Evolutionary conservation across 2,888 invertebrate species (phyloP).

Genomic region (Acronicta alni): DNA sequence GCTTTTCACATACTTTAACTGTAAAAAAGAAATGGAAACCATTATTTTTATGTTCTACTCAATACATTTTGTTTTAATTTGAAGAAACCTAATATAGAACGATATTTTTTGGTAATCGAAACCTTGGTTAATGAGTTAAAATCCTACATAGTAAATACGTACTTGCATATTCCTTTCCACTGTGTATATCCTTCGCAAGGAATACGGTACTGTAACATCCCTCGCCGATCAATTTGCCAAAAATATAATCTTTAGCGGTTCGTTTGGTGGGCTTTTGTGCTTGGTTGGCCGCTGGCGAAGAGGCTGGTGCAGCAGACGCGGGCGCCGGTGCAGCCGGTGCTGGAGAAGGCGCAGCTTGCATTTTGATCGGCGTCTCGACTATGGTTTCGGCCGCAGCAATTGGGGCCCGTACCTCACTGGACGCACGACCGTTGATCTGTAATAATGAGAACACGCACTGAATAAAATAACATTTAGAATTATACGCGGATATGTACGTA

Average conservation of each 20-base stretch:
- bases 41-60: slow-evolving; percentile 18
- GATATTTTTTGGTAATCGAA: too few species aligned
- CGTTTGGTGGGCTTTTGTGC: slow-evolving; percentile 89
- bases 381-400: slow-evolving; percentile 88
- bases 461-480: slow-evolving; percentile 39
- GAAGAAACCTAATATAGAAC: too few species aligned
- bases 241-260: slow-evolving; percentile 96
- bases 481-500: slow-evolving; percentile 56
- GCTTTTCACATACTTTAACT: slow-evolving; percentile 99
- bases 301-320: slow-evolving; percentile 74
- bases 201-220: slow-evolving; percentile 99
- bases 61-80: too few species aligned
- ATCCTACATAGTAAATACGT: slow-evolving; percentile 79
- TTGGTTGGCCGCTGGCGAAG: slow-evolving; percentile 83
- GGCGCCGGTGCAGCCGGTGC: slow-evolving; percentile 78
- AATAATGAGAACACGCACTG: slow-evolving; percentile 66
- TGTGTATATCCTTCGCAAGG: slow-evolving; percentile 97
- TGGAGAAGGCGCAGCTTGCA: slow-evolving; percentile 85
- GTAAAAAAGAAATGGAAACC: slow-evolving; percentile 64
- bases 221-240: slow-evolving; percentile 98
- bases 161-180: slow-evolving; percentile 98
- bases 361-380: slow-evolving; percentile 85
- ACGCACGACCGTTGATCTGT: slow-evolving; percentile 80
- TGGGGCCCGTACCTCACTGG: slow-evolving; percentile 85
- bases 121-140: background rate